Evolutionary conservation across 2,888 invertebrate species (phyloP), one percentile per base, ranked within the genome.

Genomic region (Hypolimnas misippus): DNA sequence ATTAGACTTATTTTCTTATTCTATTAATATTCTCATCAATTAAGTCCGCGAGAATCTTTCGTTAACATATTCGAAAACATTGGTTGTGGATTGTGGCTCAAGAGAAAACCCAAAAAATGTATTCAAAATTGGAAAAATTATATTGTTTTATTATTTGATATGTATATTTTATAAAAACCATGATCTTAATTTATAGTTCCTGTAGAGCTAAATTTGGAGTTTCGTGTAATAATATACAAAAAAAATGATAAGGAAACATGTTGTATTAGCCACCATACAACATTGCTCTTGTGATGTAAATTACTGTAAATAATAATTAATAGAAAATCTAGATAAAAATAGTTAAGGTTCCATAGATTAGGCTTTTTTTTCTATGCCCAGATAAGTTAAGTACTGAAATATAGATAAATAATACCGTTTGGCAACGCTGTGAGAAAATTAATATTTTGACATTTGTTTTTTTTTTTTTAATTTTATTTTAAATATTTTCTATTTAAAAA

Each of bases 271-370:
- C 84, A 82, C 82, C 83, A 80, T 84, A 80, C 84, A 77, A 78
- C 79, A 79, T 77, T 71, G 76, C 79, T 78, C 81, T 81, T 87
- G 89, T 88, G 88, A 90, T 92, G 91, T 92, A 92, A 91, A 91
- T 90, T 91, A 89, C 84, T 92, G 91, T 92, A 92, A 82, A 89
- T 90, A 89, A 70, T 92, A 91, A 82, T 89, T 89, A 88, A 81
- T 78, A 81, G 79, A 76, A 77, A 68, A 73, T 81, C 62, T 62
- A 62, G 57, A 53, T 65, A 56, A 76, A n/a, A 79, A 80, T 82
- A 77, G 73, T 76, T 87, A 87, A 87, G 86, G 75, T 84, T 74
- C 80, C 78, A 77, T 74, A 77, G 77, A 75, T 77, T 81, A 81
- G 74, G 74, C 74, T 74, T 73, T 73, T 73, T 73, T 75, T 76